A percentile compares a stretch with the other conserved stretches of the same genome.
phyloP scores from a whole-genome alignment of 2,797 vertebrate genomes.

The Tiaroga cobitis region DNA sequence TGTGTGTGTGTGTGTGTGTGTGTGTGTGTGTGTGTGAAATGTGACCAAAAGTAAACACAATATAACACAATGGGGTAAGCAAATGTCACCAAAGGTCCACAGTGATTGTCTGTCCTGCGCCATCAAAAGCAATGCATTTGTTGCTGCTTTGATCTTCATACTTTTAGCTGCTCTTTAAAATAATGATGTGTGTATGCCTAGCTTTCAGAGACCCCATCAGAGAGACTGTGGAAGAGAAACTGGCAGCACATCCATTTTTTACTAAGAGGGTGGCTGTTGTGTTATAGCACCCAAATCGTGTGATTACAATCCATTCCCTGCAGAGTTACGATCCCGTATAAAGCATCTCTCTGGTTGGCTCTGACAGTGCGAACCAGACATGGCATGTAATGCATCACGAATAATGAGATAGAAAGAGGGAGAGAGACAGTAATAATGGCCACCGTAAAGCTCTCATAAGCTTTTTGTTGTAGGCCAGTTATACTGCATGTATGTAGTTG shows the following conservation, averaged over 20 bases:
- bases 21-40: no score
- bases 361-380: constrained; percentile 9
- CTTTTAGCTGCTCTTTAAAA: constrained; percentile 34
- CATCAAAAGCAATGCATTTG: constrained; percentile 8
- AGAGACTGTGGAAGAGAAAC: not conserved
- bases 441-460: constrained; percentile 7
- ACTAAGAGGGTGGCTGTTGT: constrained; percentile 20
- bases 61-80: no score
- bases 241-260: constrained; percentile 35
- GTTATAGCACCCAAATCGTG: constrained; percentile 40
- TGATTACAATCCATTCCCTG: constrained; percentile 38
- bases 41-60: no score
- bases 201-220: constrained; percentile 33
- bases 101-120: not conserved
- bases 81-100: constrained; percentile 20
- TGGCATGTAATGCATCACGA: constrained; percentile 29
- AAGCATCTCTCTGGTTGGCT: constrained; percentile 29
- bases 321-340: constrained; percentile 25
- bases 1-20: no score
- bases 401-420: constrained; percentile 29
- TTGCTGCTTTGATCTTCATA: constrained; percentile 33
- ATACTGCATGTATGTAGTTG: not conserved
- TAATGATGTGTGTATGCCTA: constrained; percentile 29
- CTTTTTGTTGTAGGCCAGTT: constrained; percentile 21
- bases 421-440: constrained; percentile 19